Evolutionary conservation across 2,113 vertebrate species (phyloP), one percentile per base, ranked within the genome.

Genomic region (Prunella himalayana): DNA sequence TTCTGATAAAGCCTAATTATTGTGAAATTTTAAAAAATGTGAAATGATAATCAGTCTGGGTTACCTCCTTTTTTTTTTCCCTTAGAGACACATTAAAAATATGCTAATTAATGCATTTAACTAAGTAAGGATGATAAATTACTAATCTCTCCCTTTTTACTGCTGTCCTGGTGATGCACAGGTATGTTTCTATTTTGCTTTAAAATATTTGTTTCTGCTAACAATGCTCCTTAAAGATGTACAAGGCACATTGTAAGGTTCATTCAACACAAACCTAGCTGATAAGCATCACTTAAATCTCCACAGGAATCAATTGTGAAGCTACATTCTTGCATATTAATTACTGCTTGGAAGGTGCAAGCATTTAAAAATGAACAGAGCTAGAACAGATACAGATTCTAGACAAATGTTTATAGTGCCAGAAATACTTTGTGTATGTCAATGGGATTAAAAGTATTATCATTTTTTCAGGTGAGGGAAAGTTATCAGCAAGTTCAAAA

Each of bases 91-190:
- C 41, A 66, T 61, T 83, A 87, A 94, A 94, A 85, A n/a, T 12
- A 69, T 90, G 39, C 56, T 86, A 94, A 95, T 81, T 92, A 91
- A 88, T 66, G 69, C 64, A 95, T 96, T 81, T 94, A 95, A 91
- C 41, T 78, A 86, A 92, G 35, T 39, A 73, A 76, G 44, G 19
- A 27, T 75, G 73, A 97, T 75, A 92, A 97, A 81, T 71, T 1
- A 53, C 64, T 85, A 73, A 80, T 61, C 30, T 86, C 53, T 39
- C 11, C 9, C 84, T 54, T 85, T 77, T 86, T 79, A 86, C 73
- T 92, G 28, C 25, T 81, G 68, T 71, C 50, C 53, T 76, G 76
- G 60, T 86, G 65, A 72, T 47, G 68, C 23, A 90, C 19, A 92
- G 19, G 82, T 49, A 71, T 39, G 19, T 77, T 93, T 86, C n/a